Evolutionary conservation across 2,888 invertebrate species (phyloP), one percentile per base, ranked within the genome.

Genomic region (Nomada fabriciana): DNA sequence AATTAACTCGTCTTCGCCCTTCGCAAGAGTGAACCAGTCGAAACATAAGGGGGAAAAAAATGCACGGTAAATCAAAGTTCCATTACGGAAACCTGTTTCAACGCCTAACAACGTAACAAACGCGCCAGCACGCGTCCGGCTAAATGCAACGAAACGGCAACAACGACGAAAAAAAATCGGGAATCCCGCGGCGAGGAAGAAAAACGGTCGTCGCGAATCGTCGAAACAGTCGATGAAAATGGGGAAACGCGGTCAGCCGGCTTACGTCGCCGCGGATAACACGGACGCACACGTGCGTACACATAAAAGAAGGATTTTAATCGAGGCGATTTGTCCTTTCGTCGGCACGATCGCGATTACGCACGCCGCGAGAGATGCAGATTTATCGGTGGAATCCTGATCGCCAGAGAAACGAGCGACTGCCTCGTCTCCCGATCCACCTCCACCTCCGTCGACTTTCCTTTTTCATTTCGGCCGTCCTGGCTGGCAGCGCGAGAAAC

Each of bases 401-500:
- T 65, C 67, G 68, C 23, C 53, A 75, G 52, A 72, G 78, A 77
- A 77, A 80, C 71, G 82, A 71, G 70, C 76, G 80, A 65, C 70
- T 10, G 15, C 80, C 71, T 53, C 75, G 80, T 76, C 75, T 29
- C n/a, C 13, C 67, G 64, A 47, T 69, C 73, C 78, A 76, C 76
- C 80, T 55, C 82, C 80, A 20, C 78, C 59, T 25, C 63, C 61
- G n/a, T 57, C 65, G 82, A 80, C 74, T 80, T 75, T 82, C 82
- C 82, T 80, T 82, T 82, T 82, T 76, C 82, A 72, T 64, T 61
- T 73, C 72, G 81, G 69, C 69, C 86, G 68, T 77, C 75, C 75
- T 77, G 69, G 36, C 71, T 60, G 69, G 61, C 61, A 60, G 29
- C 75, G 75, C 68, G 77, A 78, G 80, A 79, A 91, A 91, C 91